phyloP scores from a whole-genome alignment of 2,113 vertebrate species.

The Hemichromis elongatus region DNA sequence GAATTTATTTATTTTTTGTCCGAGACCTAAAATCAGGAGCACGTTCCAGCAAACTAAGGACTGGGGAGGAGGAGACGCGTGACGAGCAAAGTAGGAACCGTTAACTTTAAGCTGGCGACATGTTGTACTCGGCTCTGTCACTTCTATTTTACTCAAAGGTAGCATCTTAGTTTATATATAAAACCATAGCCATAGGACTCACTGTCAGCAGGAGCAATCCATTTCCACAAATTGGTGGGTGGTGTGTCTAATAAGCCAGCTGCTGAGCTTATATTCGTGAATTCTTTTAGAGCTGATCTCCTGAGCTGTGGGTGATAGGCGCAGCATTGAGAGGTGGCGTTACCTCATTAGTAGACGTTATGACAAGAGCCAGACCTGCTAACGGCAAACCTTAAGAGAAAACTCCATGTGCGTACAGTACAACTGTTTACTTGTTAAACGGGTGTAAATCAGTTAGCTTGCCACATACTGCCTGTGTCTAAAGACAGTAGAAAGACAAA shows the following conservation, averaged over 20 bases:
- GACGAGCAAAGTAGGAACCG: not conserved
- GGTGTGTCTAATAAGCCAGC: slow-evolving; percentile 26
- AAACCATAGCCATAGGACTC: slow-evolving; percentile 3
- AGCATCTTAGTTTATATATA: slow-evolving; percentile 19
- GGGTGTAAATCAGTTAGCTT: not conserved
- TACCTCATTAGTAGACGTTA: slow-evolving; percentile 15
- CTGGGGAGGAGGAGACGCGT: not conserved
- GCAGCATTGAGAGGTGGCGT: not conserved
- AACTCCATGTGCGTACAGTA: not conserved
- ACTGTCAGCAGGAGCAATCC: slow-evolving; percentile 13
- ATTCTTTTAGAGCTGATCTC: not conserved
- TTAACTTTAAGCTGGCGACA: not conserved
- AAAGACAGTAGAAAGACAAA: not conserved
- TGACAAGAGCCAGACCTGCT: not conserved
- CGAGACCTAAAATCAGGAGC: not conserved
- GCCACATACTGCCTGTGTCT: not conserved
- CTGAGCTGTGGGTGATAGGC: not conserved
- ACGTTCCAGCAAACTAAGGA: not conserved
- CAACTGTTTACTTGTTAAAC: not conserved
- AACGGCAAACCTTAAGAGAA: not conserved
- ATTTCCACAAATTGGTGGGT: slow-evolving; percentile 29
- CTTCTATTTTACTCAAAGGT: not conserved
- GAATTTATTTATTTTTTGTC: not conserved
- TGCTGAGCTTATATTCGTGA: not conserved
- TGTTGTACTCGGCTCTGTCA: not conserved